Conservation (phyloP, 2,797 vertebrate species). For the Phoeniculus purpureus region DNA sequence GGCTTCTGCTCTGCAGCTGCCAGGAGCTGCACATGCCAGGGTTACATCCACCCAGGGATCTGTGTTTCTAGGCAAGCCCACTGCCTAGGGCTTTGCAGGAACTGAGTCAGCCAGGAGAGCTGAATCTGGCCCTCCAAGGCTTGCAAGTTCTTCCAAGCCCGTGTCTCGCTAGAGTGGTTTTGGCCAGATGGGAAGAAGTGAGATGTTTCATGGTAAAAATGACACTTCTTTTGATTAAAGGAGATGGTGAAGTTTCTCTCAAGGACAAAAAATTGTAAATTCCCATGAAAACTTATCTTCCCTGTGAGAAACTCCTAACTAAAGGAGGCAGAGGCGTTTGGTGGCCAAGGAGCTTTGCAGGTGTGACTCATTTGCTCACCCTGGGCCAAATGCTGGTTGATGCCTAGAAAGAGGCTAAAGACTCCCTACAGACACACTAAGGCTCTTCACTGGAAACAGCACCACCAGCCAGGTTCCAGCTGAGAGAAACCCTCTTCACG, state of each 20-base stretch:
- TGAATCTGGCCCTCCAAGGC: slow-evolving; percentile 20
- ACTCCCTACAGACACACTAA: not conserved
- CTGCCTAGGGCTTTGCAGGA: slow-evolving; percentile 46
- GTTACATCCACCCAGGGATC: slow-evolving; percentile 44
- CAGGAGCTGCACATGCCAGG: slow-evolving; percentile 60
- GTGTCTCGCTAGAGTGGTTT: slow-evolving; percentile 29
- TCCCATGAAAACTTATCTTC: slow-evolving; percentile 60
- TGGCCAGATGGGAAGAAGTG: slow-evolving; percentile 39
- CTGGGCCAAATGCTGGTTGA: slow-evolving; percentile 18
- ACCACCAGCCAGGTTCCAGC: not conserved
- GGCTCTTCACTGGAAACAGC: not conserved
- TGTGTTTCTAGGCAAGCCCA: slow-evolving; percentile 43
- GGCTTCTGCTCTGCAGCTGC: slow-evolving; percentile 45
- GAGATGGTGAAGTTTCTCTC: slow-evolving; percentile 37
- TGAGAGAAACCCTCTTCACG: not conserved
- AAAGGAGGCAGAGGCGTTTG: slow-evolving; percentile 1
- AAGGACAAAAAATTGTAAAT: slow-evolving; percentile 53
- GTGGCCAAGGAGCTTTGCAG: slow-evolving; percentile 15
- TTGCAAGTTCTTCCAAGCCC: slow-evolving; percentile 60
- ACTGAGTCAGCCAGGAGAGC: slow-evolving; percentile 57
- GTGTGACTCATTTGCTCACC: slow-evolving; percentile 57
- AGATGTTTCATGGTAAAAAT: slow-evolving; percentile 57
- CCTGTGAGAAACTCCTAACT: slow-evolving; percentile 27
- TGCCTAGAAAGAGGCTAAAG: slow-evolving; percentile 51
- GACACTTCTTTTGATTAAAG: slow-evolving; percentile 32